Evolutionary conservation across 2,888 invertebrate genomes (phyloP).

Genomic region (Aphidius colemani): DNA sequence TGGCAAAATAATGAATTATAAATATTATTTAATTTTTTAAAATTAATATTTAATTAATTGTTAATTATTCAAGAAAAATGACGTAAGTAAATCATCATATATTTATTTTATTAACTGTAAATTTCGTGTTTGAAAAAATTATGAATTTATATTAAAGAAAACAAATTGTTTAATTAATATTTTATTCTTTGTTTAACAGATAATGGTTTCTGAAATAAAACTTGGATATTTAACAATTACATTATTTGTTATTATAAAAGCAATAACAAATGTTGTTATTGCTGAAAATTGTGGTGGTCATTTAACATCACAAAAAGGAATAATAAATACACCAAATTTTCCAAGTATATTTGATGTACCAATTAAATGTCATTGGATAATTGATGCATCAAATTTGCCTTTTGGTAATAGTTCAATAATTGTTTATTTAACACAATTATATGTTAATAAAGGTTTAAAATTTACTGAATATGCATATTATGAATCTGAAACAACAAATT

Average conservation of each 20-base stretch:
- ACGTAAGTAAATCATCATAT: too few species aligned
- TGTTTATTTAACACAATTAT: conserved; percentile 87
- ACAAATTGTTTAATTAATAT: background rate
- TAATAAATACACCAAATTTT: conserved; percentile 83
- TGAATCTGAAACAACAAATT: conserved; percentile 68
- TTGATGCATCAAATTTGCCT: conserved; percentile 70
- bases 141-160: background rate
- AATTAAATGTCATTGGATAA: conserved; percentile 84
- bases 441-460: conserved; percentile 76
- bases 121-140: background rate
- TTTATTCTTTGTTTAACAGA: background rate
- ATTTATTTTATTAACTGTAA: background rate
- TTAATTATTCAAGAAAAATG: too few species aligned
- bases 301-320: conserved; percentile 69
- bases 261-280: conserved; percentile 20
- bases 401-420: conserved; percentile 72
- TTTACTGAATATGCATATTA: conserved; percentile 80
- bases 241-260: background rate
- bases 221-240: background rate
- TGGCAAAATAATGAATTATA: too few species aligned
- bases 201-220: too few species aligned
- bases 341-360: conserved; percentile 82
- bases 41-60: too few species aligned
- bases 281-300: conserved; percentile 68
- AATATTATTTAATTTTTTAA: too few species aligned